A percentile compares a stretch with the other conserved stretches of the same genome.
These are phyloP conservation scores for Hemicrepidius hirtus DNA, from an alignment of 2,888 invertebrate genomes.

Conservation along the genomic window DNA sequence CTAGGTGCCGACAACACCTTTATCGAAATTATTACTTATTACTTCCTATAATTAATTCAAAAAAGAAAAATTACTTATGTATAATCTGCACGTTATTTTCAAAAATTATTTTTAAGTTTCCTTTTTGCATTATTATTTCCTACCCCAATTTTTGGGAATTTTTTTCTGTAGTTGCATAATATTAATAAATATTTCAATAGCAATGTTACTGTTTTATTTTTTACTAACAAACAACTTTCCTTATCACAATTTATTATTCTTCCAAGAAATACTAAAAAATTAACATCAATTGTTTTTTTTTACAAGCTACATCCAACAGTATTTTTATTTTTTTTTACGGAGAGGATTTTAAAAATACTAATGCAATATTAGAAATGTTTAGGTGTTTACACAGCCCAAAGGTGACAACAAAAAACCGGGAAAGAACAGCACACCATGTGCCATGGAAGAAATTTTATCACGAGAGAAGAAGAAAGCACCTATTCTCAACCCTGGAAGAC, in stretches of 20 bases:
- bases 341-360: too few relatives aligned
- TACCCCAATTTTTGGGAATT: conserved; percentile 52
- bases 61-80: conserved; percentile 36
- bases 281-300: too few relatives aligned
- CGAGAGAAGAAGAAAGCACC: too few relatives aligned
- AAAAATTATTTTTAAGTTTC: conserved; percentile 51
- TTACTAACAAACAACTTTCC: not conserved
- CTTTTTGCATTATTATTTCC: conserved; percentile 37
- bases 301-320: too few relatives aligned
- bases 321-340: too few relatives aligned
- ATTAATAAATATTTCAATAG: conserved; percentile 57
- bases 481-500: too few relatives aligned
- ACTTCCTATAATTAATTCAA: conserved; percentile 26
- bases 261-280: too few relatives aligned
- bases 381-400: too few relatives aligned
- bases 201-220: conserved; percentile 5
- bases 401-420: too few relatives aligned
- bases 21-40: conserved; percentile 49
- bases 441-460: too few relatives aligned
- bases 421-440: too few relatives aligned
- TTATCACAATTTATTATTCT: not conserved
- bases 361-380: too few relatives aligned
- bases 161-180: conserved; percentile 60
- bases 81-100: conserved; percentile 59
- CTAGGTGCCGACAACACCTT: conserved; percentile 66